Conservation (phyloP, 1,140 invertebrate genomes). For the Heliconius nattereri region DNA sequence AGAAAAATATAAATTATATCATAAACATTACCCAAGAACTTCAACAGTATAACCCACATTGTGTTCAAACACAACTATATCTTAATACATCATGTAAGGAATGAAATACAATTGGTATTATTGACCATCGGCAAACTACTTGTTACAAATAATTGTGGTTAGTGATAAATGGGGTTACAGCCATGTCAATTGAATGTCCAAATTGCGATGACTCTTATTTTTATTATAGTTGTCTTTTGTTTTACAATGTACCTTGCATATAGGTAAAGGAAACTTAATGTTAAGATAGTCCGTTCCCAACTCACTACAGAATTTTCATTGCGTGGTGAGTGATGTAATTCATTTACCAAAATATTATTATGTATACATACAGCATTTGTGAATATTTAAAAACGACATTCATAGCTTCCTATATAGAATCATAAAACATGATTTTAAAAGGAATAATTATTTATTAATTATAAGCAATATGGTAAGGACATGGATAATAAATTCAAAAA, state of each 20-base stretch:
- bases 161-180: conserved; percentile 36
- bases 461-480: neutral
- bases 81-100: conserved; percentile 16
- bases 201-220: conserved; percentile 17
- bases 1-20: conserved; percentile 1
- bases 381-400: too few species aligned
- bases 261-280: neutral
- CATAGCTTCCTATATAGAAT: too few species aligned
- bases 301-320: too few species aligned
- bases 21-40: conserved; percentile 23
- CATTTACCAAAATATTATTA: too few species aligned
- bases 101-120: conserved; percentile 41
- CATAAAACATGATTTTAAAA: too few species aligned
- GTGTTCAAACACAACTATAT: conserved; percentile 17
- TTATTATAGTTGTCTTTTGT: neutral
- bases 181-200: conserved; percentile 40
- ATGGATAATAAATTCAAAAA: neutral
- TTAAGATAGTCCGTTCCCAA: too few species aligned
- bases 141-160: conserved; percentile 31
- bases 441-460: neutral
- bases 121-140: conserved; percentile 24
- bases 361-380: too few species aligned
- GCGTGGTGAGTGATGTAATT: too few species aligned
- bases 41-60: conserved; percentile 23
- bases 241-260: neutral